Evolutionary conservation across 2,888 invertebrate species (phyloP).

Genomic region (Dasysyrphus albostriatus): DNA sequence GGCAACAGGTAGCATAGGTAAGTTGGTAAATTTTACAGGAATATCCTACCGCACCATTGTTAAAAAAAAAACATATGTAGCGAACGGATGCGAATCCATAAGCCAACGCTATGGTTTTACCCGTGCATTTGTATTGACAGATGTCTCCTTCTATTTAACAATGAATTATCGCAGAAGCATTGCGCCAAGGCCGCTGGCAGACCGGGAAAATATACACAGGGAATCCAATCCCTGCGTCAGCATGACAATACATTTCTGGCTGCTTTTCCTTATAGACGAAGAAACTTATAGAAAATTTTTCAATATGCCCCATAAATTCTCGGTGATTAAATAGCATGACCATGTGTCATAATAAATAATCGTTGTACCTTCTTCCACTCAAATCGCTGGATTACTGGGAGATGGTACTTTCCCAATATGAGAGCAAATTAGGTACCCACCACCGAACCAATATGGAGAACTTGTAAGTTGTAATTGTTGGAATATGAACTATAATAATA

Average conservation of each 20-base stretch:
- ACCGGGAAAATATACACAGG: constrained; percentile 5
- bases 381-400: constrained; percentile 43
- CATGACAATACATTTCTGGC: neutral
- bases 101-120: constrained; percentile 27
- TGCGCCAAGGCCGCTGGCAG: constrained; percentile 26
- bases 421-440: neutral
- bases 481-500: constrained; percentile 24
- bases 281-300: neutral
- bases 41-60: constrained; percentile 17
- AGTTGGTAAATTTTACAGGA: neutral
- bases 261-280: neutral
- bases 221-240: constrained; percentile 36
- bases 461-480: constrained; percentile 41
- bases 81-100: constrained; percentile 10
- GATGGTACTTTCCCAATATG: neutral
- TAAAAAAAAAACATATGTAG: constrained; percentile 10
- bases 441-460: neutral
- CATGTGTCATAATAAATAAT: constrained; percentile 56
- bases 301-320: constrained; percentile 8
- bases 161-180: constrained; percentile 46
- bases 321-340: constrained; percentile 24
- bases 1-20: constrained; percentile 32
- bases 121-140: constrained; percentile 50
- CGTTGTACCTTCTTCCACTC: constrained; percentile 57
- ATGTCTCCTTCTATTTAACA: constrained; percentile 45